A percentile compares a stretch with the other conserved stretches of the same genome.
phyloP scores from a whole-genome alignment of 2,888 invertebrate genomes.

The Sturmia bella region DNA sequence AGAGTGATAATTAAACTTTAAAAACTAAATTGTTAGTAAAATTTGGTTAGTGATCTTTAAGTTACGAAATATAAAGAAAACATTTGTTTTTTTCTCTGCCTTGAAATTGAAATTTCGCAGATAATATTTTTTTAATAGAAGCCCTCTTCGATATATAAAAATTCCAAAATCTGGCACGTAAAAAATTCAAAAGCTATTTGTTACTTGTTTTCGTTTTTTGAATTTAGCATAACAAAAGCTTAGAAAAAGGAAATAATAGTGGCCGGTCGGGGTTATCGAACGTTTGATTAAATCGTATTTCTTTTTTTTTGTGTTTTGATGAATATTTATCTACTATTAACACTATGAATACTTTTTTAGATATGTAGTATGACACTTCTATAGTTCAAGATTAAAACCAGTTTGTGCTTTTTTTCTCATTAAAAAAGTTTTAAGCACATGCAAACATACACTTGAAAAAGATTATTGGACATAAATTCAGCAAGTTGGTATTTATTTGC shows the following conservation, averaged over 20 bases:
- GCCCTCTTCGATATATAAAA: no score
- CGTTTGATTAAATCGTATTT: constrained; percentile 79
- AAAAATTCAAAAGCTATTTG: constrained; percentile 3
- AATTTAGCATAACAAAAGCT: constrained; percentile 60
- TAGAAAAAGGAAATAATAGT: constrained; percentile 57
- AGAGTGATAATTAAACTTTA: no score
- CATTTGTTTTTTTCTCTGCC: no score
- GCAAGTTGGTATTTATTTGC: no score
- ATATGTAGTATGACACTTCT: constrained; percentile 66
- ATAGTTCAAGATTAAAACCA: constrained; percentile 41
- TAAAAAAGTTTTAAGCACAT: constrained; percentile 13
- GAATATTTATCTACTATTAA: constrained; percentile 40
- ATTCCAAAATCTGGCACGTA: no score
- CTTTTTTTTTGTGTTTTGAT: constrained; percentile 33
- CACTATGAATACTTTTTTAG: not conserved
- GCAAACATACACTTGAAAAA: not conserved
- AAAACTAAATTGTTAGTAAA: no score
- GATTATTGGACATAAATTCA: not conserved
- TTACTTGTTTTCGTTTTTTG: constrained; percentile 34
- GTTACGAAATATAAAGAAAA: no score
- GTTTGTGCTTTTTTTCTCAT: constrained; percentile 46
- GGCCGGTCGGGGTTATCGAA: constrained; percentile 77
- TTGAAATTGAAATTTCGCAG: no score
- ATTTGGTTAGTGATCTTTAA: no score
- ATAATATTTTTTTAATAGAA: no score